phyloP scores from a whole-genome alignment of 2,797 vertebrate species.

The Lagodon rhomboides region DNA sequence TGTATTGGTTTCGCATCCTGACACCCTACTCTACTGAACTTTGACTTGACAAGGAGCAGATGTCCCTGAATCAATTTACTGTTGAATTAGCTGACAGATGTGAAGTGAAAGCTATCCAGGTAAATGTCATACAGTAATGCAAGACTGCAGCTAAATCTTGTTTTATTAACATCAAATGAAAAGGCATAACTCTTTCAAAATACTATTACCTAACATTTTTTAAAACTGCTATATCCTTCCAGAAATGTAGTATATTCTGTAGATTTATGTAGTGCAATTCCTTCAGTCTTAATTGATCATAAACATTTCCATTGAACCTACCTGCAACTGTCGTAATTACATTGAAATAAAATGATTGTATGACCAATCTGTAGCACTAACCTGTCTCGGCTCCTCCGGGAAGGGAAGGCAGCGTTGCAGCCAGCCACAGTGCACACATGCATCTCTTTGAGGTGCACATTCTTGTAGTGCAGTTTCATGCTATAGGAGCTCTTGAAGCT shows the following conservation, averaged over 20 bases:
- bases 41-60: constrained; percentile 80
- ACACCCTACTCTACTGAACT: constrained; percentile 69
- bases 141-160: constrained; percentile 27
- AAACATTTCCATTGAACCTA: constrained; percentile 60
- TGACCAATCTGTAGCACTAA: constrained; percentile 83
- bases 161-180: constrained; percentile 28
- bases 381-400: constrained; percentile 99
- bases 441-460: constrained; percentile 99
- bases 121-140: constrained; percentile 48
- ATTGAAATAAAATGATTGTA: constrained; percentile 27
- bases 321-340: constrained; percentile 48
- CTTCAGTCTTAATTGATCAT: background rate
- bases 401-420: constrained; percentile 98
- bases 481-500: constrained; percentile 99
- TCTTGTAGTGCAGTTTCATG: constrained; percentile 99
- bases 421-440: constrained; percentile 98
- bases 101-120: constrained; percentile 60
- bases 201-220: background rate
- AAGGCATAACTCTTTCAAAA: constrained; percentile 10
- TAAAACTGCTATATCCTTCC: background rate
- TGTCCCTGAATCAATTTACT: constrained; percentile 68
- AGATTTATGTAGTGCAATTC: background rate
- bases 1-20: constrained; percentile 60
- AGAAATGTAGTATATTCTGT: background rate
- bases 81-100: constrained; percentile 70